Base-by-base conservation (phyloP, 2,113 vertebrate genomes). In the Daubentonia madagascariensis region DNA sequence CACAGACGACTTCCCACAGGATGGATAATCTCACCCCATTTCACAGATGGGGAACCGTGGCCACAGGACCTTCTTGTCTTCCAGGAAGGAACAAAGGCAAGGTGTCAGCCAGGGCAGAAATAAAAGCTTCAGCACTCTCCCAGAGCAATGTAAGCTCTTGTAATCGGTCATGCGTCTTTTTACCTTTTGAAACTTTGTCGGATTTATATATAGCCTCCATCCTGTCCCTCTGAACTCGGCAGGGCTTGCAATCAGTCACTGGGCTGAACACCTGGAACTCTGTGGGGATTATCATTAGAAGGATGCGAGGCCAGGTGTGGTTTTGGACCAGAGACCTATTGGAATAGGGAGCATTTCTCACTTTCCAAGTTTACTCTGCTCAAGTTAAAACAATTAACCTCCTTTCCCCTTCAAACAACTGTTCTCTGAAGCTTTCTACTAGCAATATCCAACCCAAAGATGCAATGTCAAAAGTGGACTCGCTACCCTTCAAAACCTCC, bases 231-330 rank as follows among this genome's bases (percentile, higher is more conserved):
- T 40, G 85, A 90, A 93, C 97, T 84, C 97, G 23, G 97, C 96
- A 75, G 97, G 98, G 86, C 92, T 87, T 30, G 30, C 43, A n/a
- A 96, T 97, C 98, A 96, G 97, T 95, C 97, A 96, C 97, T 85
- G 96, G 96, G 98, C 97, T 97, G 97, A 98, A 98, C 98, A 98
- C 97, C 98, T 98, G 98, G 97, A 98, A 79, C 98, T 98, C 98
- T 97, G 98, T 59, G 96, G 98, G 98, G 97, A 97, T 83, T 30
- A 79, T 98, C 97, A 98, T 98, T 98, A 98, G 96, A 72, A 95
- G 96, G 96, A 97, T 96, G 95, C 92, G 85, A 94, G 94, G 97
- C 97, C 98, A 98, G 98, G 98, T 98, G 98, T 98, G 98, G 97
- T 85, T 97, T 98, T 98, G 98, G 98, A 97, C 97, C 94, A 79